Base-by-base conservation (phyloP, 2,888 invertebrate species). In the Agrilus biguttatus region DNA sequence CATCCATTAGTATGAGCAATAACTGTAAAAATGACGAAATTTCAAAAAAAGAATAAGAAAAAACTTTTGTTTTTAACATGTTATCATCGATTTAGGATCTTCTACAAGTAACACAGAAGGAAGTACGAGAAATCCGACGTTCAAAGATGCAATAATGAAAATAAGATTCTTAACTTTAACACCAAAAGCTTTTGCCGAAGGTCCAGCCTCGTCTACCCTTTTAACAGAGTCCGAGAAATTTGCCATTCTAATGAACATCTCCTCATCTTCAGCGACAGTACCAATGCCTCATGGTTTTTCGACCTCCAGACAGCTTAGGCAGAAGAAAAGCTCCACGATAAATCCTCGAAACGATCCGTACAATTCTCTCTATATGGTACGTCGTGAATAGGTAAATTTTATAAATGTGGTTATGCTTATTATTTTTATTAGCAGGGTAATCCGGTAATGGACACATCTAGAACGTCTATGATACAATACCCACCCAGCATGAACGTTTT, bases 171-270 rank as follows among this genome's bases (percentile, higher is more conserved):
- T 88, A 10, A 85, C 84, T 0, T 67, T 89, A 51, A 78, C 78
- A 0, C 83, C 87, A 0, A 79, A 84, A 59, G 82, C 87, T 66
- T 88, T 89, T 61, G 86, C 88, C 1, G 83, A 83, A 55, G 84
- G 85, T 0, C 85, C 87, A 1, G 86, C 83, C 0, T 73, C 78
- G 40, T 86, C 86, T 12, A 67, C 71, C n/a, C 66, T 88, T 8
- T 69, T 89, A 21, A 73, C 78, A 0, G 80, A 85, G 61, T 73
- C 83, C 2, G 88, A 89, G 59, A 80, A 85, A 12, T 80, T 86
- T 56, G 77, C 83, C 0, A 80, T 89, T 44, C 69, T 89, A 2
- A 85, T 88, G 77, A 86, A 87, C 61, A 84, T 88, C 46, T 77
- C 85, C 14, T 83, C 83, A 14, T 75, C 78, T 17, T 74, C 71